Evolutionary conservation across 23 tunicate genomes (phyloP).

Genomic region (Phallusia fumigata): DNA sequence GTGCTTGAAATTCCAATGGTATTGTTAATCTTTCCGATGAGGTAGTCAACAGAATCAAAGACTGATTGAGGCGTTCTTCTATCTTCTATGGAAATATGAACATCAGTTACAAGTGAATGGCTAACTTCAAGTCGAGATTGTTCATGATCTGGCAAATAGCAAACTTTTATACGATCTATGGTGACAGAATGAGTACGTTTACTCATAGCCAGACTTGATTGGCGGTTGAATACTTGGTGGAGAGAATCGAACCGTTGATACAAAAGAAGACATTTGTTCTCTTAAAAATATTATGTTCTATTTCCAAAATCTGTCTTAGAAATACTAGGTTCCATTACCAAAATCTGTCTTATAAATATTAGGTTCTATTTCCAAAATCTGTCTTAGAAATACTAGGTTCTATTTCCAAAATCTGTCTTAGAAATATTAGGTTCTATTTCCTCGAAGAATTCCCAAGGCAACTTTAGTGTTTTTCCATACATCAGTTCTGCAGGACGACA

Average conservation of each 20-base stretch:
- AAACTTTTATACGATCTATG: slow-evolving; percentile 10
- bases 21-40: too few relatives aligned
- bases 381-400: too few relatives aligned
- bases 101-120: background rate
- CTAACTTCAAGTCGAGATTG: background rate
- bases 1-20: background rate
- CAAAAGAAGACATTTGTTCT: background rate
- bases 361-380: too few relatives aligned
- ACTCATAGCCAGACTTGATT: background rate
- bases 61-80: too few relatives aligned
- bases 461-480: background rate
- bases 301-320: too few relatives aligned
- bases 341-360: too few relatives aligned
- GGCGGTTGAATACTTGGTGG: background rate
- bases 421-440: background rate
- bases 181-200: background rate
- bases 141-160: slow-evolving; percentile 10
- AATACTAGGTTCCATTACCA: too few relatives aligned
- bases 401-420: background rate
- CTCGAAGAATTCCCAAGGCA: slow-evolving; percentile 22
- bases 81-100: background rate
- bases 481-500: too few relatives aligned
- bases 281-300: too few relatives aligned
- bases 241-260: background rate
- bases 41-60: too few relatives aligned